A percentile compares a stretch with the other conserved stretches of the same genome.
phyloP scores from a whole-genome alignment of 23 tunicate genomes.

The Botrylloides violaceus region DNA sequence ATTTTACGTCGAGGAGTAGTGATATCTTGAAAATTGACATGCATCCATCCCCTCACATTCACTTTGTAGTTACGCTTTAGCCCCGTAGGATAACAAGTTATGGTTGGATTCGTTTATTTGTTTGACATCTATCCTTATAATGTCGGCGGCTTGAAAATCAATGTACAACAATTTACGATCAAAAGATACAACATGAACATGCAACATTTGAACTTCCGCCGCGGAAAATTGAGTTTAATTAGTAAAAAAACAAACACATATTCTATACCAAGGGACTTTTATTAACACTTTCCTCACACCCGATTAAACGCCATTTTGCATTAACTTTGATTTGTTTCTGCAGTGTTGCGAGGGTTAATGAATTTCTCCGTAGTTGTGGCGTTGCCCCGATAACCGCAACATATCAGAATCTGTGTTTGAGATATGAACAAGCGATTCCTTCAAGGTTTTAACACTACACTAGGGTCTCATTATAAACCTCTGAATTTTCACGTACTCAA shows the following conservation, averaged over 20 bases:
- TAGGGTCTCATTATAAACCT: too few relatives aligned
- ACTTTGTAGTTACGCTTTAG: background rate
- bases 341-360: too few relatives aligned
- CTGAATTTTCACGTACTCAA: too few relatives aligned
- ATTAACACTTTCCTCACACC: too few relatives aligned
- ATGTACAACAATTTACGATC: background rate
- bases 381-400: too few relatives aligned
- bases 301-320: too few relatives aligned
- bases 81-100: background rate
- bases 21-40: background rate
- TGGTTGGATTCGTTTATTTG: background rate
- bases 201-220: constrained; percentile 4
- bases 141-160: background rate
- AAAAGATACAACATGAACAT: background rate
- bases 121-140: background rate
- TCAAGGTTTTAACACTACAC: too few relatives aligned
- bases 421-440: too few relatives aligned
- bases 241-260: constrained; percentile 14
- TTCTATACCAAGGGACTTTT: too few relatives aligned
- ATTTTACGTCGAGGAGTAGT: background rate
- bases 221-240: constrained; percentile 3
- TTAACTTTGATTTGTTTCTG: too few relatives aligned
- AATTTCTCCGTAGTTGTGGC: too few relatives aligned
- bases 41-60: background rate
- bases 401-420: too few relatives aligned